Evolutionary conservation across 2,113 vertebrate genomes (phyloP).

Genomic region (Oxyruncus cristatus): DNA sequence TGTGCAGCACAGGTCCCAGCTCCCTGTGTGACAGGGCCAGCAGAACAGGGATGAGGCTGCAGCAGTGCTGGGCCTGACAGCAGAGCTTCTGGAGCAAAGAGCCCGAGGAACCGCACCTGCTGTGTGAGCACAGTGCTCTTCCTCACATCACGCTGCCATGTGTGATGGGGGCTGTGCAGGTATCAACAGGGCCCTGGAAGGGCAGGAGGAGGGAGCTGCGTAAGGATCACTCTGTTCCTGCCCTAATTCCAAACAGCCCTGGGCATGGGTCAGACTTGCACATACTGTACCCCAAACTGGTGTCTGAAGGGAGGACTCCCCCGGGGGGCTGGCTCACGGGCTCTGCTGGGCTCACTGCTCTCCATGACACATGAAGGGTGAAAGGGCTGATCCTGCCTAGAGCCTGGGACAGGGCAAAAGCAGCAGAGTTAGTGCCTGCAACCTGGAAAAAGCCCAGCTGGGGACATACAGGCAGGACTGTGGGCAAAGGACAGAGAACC

Average conservation of each 20-base stretch:
- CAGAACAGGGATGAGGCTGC: neutral
- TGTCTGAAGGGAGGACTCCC: slow-evolving; percentile 47
- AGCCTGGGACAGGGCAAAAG: slow-evolving; percentile 59
- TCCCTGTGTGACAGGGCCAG: neutral
- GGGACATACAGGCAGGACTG: neutral
- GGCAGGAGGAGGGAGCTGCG: neutral
- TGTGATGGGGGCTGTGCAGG: neutral
- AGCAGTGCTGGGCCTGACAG: neutral
- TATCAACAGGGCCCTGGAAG: neutral
- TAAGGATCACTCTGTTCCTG: neutral
- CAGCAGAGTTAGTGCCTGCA: slow-evolving; percentile 36
- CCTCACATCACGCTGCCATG: neutral
- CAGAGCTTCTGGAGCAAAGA: neutral
- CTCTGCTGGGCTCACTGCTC: slow-evolving; percentile 41
- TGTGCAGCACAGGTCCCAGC: neutral
- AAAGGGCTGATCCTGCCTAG: slow-evolving; percentile 55
- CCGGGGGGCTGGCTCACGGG: slow-evolving; percentile 12
- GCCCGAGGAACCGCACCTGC: neutral
- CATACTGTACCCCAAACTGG: slow-evolving; percentile 65
- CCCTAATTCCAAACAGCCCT: neutral
- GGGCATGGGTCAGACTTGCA: neutral
- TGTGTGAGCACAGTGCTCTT: neutral
- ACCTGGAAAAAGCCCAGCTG: neutral
- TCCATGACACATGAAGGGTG: slow-evolving; percentile 56
- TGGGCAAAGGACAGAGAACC: neutral